Evolutionary conservation across 2,113 vertebrate genomes (phyloP).

Genomic region (Gavia stellata): DNA sequence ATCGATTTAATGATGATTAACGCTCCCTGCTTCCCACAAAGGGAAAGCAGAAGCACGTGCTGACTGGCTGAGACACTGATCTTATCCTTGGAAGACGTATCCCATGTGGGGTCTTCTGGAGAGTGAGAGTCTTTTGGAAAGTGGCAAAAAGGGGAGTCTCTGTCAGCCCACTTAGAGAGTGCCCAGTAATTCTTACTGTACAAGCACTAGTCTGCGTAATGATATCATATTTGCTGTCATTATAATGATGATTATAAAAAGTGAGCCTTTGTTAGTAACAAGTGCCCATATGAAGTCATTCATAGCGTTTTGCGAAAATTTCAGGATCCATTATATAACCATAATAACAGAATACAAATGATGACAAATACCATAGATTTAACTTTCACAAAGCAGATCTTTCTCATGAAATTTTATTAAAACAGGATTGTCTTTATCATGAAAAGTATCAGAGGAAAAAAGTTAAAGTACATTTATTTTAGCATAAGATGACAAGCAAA

Average conservation of each 20-base stretch:
- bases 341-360: background rate
- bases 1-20: conserved; percentile 36
- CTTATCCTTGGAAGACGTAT: background rate
- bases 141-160: background rate
- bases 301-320: background rate
- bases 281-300: background rate
- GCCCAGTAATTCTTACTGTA: background rate
- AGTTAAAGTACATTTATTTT: background rate
- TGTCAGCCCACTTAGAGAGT: background rate
- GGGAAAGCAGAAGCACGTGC: conserved; percentile 23
- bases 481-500: background rate
- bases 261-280: background rate
- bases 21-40: background rate
- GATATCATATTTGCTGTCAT: background rate
- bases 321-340: background rate
- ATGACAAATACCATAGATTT: background rate
- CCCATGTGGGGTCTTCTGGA: background rate
- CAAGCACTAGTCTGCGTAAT: background rate
- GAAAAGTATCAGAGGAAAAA: background rate
- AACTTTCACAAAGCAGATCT: background rate
- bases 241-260: background rate
- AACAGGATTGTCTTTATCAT: background rate
- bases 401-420: background rate
- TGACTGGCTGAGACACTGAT: background rate
- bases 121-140: background rate